These are phyloP conservation scores for Bellardia pandia DNA, from an alignment of 2,888 invertebrate genomes.

Conservation along the genomic window DNA sequence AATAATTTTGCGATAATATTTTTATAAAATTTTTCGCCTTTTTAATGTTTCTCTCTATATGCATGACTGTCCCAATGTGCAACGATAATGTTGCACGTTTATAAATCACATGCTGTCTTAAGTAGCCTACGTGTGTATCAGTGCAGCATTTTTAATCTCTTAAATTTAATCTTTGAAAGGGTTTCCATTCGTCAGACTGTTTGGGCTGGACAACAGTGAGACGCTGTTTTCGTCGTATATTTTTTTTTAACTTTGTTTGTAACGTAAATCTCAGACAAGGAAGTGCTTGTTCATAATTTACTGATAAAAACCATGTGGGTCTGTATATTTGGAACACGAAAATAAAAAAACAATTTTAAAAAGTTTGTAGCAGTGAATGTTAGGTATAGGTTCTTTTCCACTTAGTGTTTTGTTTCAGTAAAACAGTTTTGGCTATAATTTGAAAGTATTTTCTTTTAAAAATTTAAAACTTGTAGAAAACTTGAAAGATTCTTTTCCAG, in stretches of 20 bases:
- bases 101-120: slow-evolving; percentile 73
- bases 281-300: slow-evolving; percentile 33
- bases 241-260: background rate
- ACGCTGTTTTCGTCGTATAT: background rate
- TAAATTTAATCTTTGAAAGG: slow-evolving; percentile 69
- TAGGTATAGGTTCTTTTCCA: no score
- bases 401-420: no score
- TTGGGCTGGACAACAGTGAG: slow-evolving; percentile 36
- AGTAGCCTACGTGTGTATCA: slow-evolving; percentile 71
- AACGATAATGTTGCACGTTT: slow-evolving; percentile 33
- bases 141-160: slow-evolving; percentile 71
- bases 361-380: background rate
- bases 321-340: background rate
- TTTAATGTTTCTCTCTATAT: no score
- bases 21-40: no score
- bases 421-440: background rate
- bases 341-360: background rate
- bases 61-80: no score
- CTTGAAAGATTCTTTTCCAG: no score
- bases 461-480: no score
- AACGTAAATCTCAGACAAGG: slow-evolving; percentile 18
- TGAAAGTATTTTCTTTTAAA: background rate
- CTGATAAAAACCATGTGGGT: background rate
- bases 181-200: slow-evolving; percentile 25
- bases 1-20: no score